Base-by-base conservation (phyloP, 2,113 vertebrate genomes). In the Cinclus cinclus region DNA sequence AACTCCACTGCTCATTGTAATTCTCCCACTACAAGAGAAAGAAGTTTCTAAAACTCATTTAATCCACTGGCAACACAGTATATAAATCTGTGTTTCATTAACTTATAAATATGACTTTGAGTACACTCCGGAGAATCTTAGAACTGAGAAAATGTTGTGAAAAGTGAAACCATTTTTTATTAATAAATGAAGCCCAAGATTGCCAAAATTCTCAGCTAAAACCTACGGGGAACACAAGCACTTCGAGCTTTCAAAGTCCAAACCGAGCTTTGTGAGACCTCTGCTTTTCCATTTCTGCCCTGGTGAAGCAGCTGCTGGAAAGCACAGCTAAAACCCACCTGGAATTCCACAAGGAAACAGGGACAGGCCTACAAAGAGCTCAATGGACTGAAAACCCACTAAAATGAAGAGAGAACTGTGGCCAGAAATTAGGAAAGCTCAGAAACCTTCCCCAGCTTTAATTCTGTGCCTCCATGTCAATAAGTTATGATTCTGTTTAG, bases 401-500 rank as follows among this genome's bases (percentile, higher is more conserved):
- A 22, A 64, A 81, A 83, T 17, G 30, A 83, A 53, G 30, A 82
- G 30, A 82, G 44, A 9, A 49, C 13, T 17, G n/a, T 35, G 56
- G 21, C 47, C 27, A 80, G 11, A 56, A 78, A 28, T 68, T 1
- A 27, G 33, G 63, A 13, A 71, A 78, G 27, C 17, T 17, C 76
- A 84, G 60, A 91, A 52, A 33, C 71, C 37, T 68, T 84, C 7
- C 39, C 58, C 41, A 31, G 69, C 68, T 93, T 89, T 83, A 75
- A 78, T 78, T 74, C 46, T 87, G 76, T 75, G 56, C 30, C 69
- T 81, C 70, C 75, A 15, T 56, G 65, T 90, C 94, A 77, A 77
- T 78, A 94, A 87, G 35, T 92, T 84, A 71, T 44, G 65, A 89
- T 84, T 52, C 69, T 60, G 52, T 71, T 93, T 75, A 80, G 60